phyloP scores from a whole-genome alignment of 1,140 invertebrate genomes.

The Zaprionus capensis region DNA sequence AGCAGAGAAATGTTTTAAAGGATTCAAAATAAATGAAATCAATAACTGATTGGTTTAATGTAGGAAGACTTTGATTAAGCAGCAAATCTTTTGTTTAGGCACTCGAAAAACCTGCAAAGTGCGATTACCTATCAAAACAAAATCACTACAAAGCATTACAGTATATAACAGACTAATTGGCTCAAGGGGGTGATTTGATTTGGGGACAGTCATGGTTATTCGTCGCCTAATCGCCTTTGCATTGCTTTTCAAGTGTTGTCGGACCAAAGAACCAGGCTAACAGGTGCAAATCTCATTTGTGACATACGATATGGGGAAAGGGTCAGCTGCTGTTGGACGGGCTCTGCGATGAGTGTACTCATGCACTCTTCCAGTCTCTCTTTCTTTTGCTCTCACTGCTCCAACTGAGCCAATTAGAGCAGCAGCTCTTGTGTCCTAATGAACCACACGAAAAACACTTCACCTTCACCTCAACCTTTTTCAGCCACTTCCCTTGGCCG shows the following conservation, averaged over 20 bases:
- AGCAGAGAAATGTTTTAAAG: not conserved
- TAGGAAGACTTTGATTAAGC: not conserved
- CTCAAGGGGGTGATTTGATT: constrained; percentile 22
- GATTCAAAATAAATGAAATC: not conserved
- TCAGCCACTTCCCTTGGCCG: not conserved
- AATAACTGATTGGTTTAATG: not conserved
- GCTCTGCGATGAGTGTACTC: not conserved
- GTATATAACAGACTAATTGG: constrained; percentile 17
- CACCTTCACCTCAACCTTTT: constrained; percentile 50
- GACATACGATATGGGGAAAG: not conserved
- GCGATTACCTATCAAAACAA: not conserved
- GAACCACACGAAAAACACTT: constrained; percentile 19
- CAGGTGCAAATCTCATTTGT: constrained; percentile 4
- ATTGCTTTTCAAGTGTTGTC: not conserved
- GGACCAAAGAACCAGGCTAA: not conserved
- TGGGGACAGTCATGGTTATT: not conserved
- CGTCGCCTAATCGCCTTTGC: constrained; percentile 14
- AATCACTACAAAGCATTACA: not conserved
- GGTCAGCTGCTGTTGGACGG: not conserved
- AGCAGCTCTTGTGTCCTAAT: constrained; percentile 51
- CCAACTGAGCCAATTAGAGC: constrained; percentile 62
- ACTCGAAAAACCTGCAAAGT: not conserved
- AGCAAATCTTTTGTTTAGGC: not conserved
- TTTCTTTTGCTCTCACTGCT: not conserved
- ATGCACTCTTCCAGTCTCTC: not conserved